These are phyloP conservation scores for Cardiocondyla obscurior DNA, from an alignment of 1,140 invertebrate genomes.

Conservation along the genomic window DNA sequence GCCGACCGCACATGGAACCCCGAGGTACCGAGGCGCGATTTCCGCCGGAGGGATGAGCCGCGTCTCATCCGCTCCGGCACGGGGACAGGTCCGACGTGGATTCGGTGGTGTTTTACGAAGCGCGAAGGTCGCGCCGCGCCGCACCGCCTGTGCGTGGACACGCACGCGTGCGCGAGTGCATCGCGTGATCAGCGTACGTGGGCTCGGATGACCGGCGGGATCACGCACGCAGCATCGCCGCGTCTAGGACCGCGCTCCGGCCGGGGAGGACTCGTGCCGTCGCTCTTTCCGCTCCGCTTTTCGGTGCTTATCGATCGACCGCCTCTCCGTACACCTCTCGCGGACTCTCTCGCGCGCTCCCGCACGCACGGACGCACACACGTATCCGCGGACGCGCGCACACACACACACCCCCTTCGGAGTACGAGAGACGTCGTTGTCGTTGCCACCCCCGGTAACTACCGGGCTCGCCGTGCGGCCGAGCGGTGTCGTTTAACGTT, in stretches of 20 bases:
- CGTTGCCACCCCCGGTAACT: background rate
- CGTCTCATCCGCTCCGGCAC: background rate
- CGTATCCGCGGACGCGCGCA: too few relatives aligned
- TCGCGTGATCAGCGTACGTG: conserved; percentile 3
- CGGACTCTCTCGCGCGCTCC: background rate
- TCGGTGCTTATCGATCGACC: background rate
- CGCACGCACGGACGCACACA: too few relatives aligned
- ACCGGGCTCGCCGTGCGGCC: background rate
- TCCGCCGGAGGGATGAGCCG: background rate
- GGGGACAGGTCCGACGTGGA: background rate
- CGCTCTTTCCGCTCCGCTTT: conserved; percentile 35
- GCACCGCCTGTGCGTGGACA: background rate
- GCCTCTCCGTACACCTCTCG: background rate
- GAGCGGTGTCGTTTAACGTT: background rate
- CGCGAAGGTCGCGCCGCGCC: background rate
- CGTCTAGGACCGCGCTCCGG: background rate
- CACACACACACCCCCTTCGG: background rate
- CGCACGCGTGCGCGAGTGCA: conserved; percentile 34
- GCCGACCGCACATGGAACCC: conserved; percentile 1
- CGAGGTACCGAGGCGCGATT: background rate
- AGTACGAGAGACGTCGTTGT: background rate
- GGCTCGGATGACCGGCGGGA: background rate
- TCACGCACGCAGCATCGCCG: conserved; percentile 11
- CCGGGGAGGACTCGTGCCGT: background rate
- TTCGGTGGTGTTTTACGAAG: background rate